A percentile compares a stretch with the other conserved stretches of the same genome.
phyloP scores from a whole-genome alignment of 2,888 invertebrate genomes.

The Drosophila kambysellisi region DNA sequence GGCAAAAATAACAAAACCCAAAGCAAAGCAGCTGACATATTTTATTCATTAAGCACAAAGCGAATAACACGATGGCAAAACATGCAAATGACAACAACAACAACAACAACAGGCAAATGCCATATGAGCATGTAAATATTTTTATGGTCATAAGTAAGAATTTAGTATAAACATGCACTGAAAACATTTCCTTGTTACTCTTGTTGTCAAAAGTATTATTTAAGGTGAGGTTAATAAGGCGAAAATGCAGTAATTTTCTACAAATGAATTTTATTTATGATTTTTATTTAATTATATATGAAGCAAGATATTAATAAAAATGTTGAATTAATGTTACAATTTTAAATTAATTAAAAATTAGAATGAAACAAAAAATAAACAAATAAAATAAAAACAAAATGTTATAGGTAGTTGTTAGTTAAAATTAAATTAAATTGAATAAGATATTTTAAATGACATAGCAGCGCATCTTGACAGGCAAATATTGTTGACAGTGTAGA shows the following conservation, averaged over 20 bases:
- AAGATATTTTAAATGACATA: not conserved
- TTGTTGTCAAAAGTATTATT: not conserved
- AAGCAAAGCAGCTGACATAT: conserved; percentile 75
- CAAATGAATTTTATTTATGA: not conserved
- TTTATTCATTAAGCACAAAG: conserved; percentile 79
- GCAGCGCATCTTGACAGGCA: not conserved
- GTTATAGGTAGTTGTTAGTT: not conserved
- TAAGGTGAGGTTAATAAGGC: not conserved
- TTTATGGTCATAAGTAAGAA: conserved; percentile 81
- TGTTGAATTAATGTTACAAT: not conserved
- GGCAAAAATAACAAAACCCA: conserved; percentile 17
- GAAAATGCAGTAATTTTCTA: not conserved
- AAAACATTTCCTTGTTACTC: not conserved
- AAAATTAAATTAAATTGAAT: not conserved
- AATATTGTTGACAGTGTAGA: conserved; percentile 4
- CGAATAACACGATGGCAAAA: conserved; percentile 63
- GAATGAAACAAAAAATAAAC: not conserved
- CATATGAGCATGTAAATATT: conserved; percentile 77
- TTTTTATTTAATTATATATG: not conserved
- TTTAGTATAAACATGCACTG: conserved; percentile 59
- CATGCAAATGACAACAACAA: conserved; percentile 76
- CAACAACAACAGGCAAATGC: conserved; percentile 51
- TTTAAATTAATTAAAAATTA: not conserved
- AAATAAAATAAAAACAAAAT: not conserved
- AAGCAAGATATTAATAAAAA: no score